Percentiles rank a stretch among this genome's conserved stretches.
These are phyloP conservation scores for Squalus acanthias DNA, from an alignment of 2,797 vertebrate species.

Conservation along the genomic window DNA sequence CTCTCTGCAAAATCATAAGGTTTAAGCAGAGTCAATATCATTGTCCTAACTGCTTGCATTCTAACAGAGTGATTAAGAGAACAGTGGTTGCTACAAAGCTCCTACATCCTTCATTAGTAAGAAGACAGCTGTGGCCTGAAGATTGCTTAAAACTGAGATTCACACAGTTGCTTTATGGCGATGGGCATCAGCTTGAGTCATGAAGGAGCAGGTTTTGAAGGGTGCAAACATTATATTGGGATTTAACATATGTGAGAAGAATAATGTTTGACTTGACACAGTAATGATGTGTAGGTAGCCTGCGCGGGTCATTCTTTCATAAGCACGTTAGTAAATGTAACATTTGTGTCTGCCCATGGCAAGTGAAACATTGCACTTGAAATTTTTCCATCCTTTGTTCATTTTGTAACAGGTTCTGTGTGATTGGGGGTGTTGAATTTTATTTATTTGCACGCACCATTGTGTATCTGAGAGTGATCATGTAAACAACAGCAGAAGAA, in stretches of 20 bases:
- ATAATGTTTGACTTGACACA: conserved; percentile 3
- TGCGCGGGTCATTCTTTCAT: neutral
- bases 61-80: neutral
- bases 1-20: neutral
- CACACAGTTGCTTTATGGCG: neutral
- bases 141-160: conserved; percentile 2
- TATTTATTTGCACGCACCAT: neutral
- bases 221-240: neutral
- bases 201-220: neutral
- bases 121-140: neutral
- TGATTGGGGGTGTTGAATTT: neutral
- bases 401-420: neutral
- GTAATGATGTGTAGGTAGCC: neutral
- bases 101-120: neutral
- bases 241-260: neutral
- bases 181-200: neutral
- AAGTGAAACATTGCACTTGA: neutral
- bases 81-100: neutral
- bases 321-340: neutral
- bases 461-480: neutral
- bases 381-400: neutral
- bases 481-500: neutral
- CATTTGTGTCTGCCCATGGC: neutral
- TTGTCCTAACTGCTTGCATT: neutral
- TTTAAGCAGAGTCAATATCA: neutral